phyloP scores from a whole-genome alignment of 1,140 invertebrate genomes.

The Andricus grossulariae region DNA sequence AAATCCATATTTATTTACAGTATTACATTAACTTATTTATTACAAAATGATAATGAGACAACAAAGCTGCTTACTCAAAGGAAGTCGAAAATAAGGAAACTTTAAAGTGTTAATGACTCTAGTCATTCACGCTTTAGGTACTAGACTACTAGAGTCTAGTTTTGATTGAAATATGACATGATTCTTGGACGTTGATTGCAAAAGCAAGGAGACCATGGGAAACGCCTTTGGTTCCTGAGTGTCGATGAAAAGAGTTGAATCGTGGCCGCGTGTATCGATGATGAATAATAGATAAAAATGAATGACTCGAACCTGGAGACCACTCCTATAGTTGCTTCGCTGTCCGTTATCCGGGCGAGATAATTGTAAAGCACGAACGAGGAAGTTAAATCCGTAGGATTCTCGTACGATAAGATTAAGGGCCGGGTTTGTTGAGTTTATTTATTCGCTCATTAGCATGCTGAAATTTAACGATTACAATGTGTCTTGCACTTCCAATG shows the following conservation, averaged over 20 bases:
- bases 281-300: conserved; percentile 54
- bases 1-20: too few relatives aligned
- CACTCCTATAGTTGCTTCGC: conserved; percentile 29
- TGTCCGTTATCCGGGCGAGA: conserved; percentile 33
- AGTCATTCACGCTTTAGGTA: too few relatives aligned
- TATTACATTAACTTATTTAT: too few relatives aligned
- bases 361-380: conserved; percentile 33
- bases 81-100: too few relatives aligned
- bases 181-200: too few relatives aligned
- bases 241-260: conserved; percentile 37
- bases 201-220: not conserved
- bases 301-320: conserved; percentile 28
- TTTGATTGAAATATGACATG: too few relatives aligned
- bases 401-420: conserved; percentile 27
- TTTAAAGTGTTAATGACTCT: too few relatives aligned
- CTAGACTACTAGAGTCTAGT: too few relatives aligned
- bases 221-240: conserved; percentile 7
- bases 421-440: not conserved
- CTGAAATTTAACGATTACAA: conserved; percentile 33
- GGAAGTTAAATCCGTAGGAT: conserved; percentile 37
- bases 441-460: conserved; percentile 32
- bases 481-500: not conserved
- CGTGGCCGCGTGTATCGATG: conserved; percentile 51
- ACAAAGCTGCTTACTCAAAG: too few relatives aligned
- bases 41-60: too few relatives aligned